Evolutionary conservation across 2,888 invertebrate species (phyloP).

Genomic region (Geotrupes spiniger): DNA sequence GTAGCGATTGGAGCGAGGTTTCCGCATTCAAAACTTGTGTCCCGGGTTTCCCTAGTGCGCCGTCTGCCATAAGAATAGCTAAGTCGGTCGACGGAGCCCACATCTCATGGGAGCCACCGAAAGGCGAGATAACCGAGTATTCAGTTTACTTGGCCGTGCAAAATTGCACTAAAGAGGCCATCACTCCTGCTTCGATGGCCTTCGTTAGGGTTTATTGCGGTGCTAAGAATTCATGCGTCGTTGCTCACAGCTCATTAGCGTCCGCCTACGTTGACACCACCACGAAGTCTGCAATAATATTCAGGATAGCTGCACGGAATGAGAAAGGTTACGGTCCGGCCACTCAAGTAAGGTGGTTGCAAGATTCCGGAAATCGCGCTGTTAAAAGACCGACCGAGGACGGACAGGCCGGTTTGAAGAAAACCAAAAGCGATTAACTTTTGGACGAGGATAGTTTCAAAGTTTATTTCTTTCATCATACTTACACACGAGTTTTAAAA

Average conservation of each 20-base stretch:
- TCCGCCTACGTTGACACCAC: conserved; percentile 95
- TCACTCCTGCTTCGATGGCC: conserved; percentile 68
- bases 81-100: conserved; percentile 94
- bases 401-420: conserved; percentile 16
- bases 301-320: conserved; percentile 95
- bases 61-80: conserved; percentile 97
- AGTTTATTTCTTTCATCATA: too few relatives aligned
- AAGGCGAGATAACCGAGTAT: conserved; percentile 88
- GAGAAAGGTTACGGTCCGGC: conserved; percentile 99
- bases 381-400: conserved; percentile 20
- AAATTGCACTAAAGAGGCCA: conserved; percentile 41
- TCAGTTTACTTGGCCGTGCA: conserved; percentile 91
- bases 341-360: conserved; percentile 98
- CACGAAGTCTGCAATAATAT: conserved; percentile 84
- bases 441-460: too few relatives aligned
- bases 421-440: conserved; percentile 16
- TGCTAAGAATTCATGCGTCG: conserved; percentile 85
- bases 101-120: conserved; percentile 96
- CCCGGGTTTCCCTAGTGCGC: conserved; percentile 96
- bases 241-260: conserved; percentile 77
- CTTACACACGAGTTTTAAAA: too few relatives aligned
- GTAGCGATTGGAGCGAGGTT: conserved; percentile 89
- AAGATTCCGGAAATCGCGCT: conserved; percentile 58
- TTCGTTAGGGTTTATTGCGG: conserved; percentile 96
- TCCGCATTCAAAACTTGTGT: conserved; percentile 94